A percentile compares a stretch with the other conserved stretches of the same genome.
Evolutionary conservation across 2,113 vertebrate species (phyloP).

Genomic region (Sylvilagus bachmani): DNA sequence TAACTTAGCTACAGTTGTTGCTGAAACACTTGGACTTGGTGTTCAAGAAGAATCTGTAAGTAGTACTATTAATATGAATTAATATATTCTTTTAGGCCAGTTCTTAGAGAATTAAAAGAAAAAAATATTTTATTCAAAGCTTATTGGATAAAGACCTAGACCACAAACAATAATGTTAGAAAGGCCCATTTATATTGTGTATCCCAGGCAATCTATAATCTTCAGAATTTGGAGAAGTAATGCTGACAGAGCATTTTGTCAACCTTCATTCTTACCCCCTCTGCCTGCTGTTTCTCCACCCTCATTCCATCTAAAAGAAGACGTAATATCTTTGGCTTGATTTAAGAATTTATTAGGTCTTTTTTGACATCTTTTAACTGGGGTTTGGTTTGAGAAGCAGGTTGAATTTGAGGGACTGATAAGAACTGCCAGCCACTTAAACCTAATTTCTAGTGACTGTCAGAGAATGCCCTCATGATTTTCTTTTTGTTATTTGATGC

Average conservation of each 20-base stretch:
- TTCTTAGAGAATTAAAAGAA: constrained; percentile 57
- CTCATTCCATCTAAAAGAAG: constrained; percentile 23
- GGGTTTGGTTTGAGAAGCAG: constrained; percentile 30
- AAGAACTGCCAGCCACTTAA: neutral
- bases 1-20: constrained; percentile 88
- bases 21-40: constrained; percentile 93
- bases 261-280: neutral
- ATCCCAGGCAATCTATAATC: neutral
- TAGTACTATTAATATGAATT: constrained; percentile 63
- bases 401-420: constrained; percentile 6
- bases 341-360: constrained; percentile 42
- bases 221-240: constrained; percentile 17
- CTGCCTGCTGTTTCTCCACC: neutral
- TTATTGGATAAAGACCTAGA: constrained; percentile 28
- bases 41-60: constrained; percentile 90
- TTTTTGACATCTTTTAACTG: constrained; percentile 19
- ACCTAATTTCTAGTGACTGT: neutral
- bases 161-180: constrained; percentile 29
- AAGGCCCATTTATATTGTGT: neutral
- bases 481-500: constrained; percentile 49
- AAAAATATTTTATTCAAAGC: constrained; percentile 23
- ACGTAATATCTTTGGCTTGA: constrained; percentile 35
- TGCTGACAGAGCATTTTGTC: neutral
- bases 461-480: constrained; percentile 8
- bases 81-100: neutral